phyloP scores from a whole-genome alignment of 2,797 vertebrate species.

The Australoheros facetus region DNA sequence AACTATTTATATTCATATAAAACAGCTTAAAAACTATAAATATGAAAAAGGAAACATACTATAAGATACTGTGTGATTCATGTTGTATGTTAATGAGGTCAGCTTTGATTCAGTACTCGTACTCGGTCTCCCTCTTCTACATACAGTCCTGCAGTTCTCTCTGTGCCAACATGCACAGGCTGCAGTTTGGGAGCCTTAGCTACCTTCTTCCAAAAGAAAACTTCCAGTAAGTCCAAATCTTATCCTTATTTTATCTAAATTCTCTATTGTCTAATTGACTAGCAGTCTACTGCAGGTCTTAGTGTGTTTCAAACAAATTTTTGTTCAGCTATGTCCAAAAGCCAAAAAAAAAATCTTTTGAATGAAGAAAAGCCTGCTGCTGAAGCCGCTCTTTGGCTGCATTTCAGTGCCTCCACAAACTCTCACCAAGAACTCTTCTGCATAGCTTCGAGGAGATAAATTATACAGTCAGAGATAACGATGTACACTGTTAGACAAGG shows the following conservation, averaged over 20 bases:
- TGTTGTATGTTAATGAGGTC: too few relatives aligned
- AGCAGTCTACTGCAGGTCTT: not conserved
- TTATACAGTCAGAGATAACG: not conserved
- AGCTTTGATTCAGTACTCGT: too few relatives aligned
- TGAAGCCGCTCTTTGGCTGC: not conserved
- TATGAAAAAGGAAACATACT: too few relatives aligned
- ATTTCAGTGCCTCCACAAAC: not conserved
- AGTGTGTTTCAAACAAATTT: not conserved
- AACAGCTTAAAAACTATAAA: too few relatives aligned
- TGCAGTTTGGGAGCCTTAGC: not conserved
- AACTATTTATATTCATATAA: not conserved
- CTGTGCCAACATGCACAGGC: not conserved
- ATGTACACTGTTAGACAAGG: conserved; percentile 2
- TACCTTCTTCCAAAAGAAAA: too few relatives aligned
- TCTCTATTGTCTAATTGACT: not conserved
- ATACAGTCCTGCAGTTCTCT: not conserved
- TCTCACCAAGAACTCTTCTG: not conserved
- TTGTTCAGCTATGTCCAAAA: not conserved
- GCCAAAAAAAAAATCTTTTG: not conserved
- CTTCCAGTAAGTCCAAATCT: too few relatives aligned
- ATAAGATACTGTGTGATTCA: too few relatives aligned
- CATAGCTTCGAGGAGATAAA: not conserved
- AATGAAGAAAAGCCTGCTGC: not conserved
- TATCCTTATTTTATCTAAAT: too few relatives aligned
- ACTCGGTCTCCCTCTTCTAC: not conserved